These are phyloP conservation scores for Hydra vulgaris DNA, from an alignment of 30 jellyfish, hydroid and myxozoan genomes.

Conservation along the genomic window DNA sequence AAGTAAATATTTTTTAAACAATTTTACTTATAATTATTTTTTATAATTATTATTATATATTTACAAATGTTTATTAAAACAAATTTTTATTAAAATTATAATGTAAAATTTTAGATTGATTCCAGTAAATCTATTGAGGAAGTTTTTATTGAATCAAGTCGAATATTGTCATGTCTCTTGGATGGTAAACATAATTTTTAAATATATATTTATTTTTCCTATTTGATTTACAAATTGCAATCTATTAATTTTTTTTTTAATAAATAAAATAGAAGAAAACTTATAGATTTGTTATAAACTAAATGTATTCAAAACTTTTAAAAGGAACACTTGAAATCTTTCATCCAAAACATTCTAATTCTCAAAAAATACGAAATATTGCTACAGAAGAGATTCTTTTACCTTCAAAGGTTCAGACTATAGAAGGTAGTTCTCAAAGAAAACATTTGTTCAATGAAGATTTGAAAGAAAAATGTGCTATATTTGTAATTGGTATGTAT, in stretches of 20 bases:
- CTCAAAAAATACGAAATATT: not conserved
- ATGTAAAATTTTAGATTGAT: conserved; percentile 35
- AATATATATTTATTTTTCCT: too few relatives aligned
- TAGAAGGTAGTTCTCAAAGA: conserved; percentile 43
- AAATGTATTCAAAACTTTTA: too few relatives aligned
- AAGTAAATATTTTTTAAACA: not conserved
- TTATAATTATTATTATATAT: too few relatives aligned
- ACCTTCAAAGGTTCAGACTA: conserved; percentile 33
- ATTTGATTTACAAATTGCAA: too few relatives aligned
- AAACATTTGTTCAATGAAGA: conserved; percentile 38
- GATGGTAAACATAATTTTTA: not conserved
- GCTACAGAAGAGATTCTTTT: conserved; percentile 39
- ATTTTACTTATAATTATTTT: too few relatives aligned
- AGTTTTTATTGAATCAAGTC: conserved; percentile 32
- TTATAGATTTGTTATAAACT: too few relatives aligned
- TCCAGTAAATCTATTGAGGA: conserved; percentile 62
- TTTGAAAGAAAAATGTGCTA: conserved; percentile 38
- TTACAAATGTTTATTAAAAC: not conserved
- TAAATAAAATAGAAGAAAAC: too few relatives aligned
- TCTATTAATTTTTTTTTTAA: too few relatives aligned
- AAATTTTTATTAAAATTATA: too few relatives aligned
- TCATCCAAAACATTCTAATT: not conserved
- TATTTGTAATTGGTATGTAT: conserved; percentile 60
- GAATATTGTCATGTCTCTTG: not conserved
- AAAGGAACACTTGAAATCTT: not conserved